phyloP scores from a whole-genome alignment of 92 coral and sea anemone species.

The Siderastrea siderea region DNA sequence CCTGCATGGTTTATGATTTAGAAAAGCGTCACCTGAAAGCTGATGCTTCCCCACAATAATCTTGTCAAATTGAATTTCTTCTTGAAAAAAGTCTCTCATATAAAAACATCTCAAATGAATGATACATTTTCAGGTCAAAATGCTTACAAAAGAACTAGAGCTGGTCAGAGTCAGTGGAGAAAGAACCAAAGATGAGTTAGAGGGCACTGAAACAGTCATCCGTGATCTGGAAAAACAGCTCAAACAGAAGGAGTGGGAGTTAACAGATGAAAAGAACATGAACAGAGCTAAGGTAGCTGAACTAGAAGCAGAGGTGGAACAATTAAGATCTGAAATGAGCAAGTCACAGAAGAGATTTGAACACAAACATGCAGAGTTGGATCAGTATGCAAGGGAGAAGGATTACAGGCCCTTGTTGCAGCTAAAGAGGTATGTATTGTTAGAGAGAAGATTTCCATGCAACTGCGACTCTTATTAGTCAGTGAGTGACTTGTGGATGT shows the following conservation, averaged over 20 bases:
- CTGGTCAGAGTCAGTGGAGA: slow-evolving; percentile 82
- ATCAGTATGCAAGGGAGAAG: slow-evolving; percentile 91
- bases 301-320: slow-evolving; percentile 80
- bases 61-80: too few species aligned
- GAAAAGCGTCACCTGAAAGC: too few species aligned
- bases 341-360: slow-evolving; percentile 81
- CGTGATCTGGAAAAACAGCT: slow-evolving; percentile 82
- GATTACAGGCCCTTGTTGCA: slow-evolving; percentile 85
- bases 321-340: slow-evolving; percentile 68
- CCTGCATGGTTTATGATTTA: too few species aligned
- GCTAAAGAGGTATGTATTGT: slow-evolving; percentile 81
- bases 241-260: slow-evolving; percentile 92
- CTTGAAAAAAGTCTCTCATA: too few species aligned
- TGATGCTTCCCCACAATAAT: too few species aligned
- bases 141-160: slow-evolving; percentile 94
- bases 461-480: too few species aligned
- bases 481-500: too few species aligned
- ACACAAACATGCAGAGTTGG: slow-evolving; percentile 91
- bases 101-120: too few species aligned
- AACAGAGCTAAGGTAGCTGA: slow-evolving; percentile 76
- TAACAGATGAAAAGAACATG: slow-evolving; percentile 88
- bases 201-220: slow-evolving; percentile 73
- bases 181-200: slow-evolving; percentile 84
- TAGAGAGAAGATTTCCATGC: too few species aligned
- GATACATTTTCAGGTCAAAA: slow-evolving; percentile 67